phyloP scores from a whole-genome alignment of 2,797 vertebrate species.

The Syngnathus acus region DNA sequence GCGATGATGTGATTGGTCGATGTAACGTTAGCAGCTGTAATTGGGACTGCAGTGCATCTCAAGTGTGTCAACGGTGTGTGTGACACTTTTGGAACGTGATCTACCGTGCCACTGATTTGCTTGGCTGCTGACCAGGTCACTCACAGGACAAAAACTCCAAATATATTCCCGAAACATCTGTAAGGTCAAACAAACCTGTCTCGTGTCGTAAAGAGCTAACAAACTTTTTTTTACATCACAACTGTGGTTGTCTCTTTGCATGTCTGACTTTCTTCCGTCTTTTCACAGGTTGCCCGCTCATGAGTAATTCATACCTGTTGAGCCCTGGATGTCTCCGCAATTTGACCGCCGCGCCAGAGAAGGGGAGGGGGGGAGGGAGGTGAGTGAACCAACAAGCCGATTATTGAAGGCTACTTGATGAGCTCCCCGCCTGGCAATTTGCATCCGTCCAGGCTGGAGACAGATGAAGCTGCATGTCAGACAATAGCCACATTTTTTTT shows the following conservation, averaged over 20 bases:
- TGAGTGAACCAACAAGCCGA: constrained; percentile 62
- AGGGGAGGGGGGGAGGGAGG: constrained; percentile 17
- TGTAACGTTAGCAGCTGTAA: neutral
- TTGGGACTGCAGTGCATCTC: neutral
- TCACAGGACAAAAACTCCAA: neutral
- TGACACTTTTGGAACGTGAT: neutral
- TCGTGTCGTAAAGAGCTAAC: neutral
- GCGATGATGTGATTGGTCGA: neutral
- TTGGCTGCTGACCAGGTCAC: neutral
- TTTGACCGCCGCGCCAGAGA: constrained; percentile 13
- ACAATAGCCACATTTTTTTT: constrained; percentile 2
- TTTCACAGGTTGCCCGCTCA: neutral
- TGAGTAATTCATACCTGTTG: neutral
- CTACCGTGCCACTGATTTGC: neutral
- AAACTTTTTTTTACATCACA: neutral
- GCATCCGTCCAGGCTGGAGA: constrained; percentile 25
- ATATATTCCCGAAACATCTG: too few relatives aligned
- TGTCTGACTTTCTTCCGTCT: neutral
- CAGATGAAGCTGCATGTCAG: constrained; percentile 5
- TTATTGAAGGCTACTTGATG: constrained; percentile 51
- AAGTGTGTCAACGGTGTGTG: neutral
- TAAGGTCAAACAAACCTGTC: too few relatives aligned
- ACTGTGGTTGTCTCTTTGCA: neutral
- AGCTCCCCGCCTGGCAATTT: constrained; percentile 38
- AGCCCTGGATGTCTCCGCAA: constrained; percentile 10